These are phyloP conservation scores for Arctopsyche grandis DNA, from an alignment of 1,140 invertebrate genomes.

Conservation along the genomic window DNA sequence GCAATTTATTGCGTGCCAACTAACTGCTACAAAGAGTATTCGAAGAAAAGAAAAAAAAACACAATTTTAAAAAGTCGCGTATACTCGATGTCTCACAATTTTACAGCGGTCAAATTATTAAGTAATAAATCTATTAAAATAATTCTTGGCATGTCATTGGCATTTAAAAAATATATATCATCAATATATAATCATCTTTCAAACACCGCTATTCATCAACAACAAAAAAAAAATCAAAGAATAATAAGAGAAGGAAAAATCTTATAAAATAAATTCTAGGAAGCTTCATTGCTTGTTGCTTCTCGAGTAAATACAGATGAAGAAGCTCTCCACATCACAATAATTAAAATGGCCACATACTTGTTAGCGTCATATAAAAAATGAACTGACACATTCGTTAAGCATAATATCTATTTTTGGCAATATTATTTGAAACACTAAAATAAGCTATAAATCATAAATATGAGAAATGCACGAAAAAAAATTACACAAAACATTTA, in stretches of 20 bases:
- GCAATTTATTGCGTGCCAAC: background rate
- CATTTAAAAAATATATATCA: constrained; percentile 24
- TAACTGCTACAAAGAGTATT: too few relatives aligned
- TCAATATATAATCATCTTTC: background rate
- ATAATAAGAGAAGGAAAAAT: constrained; percentile 13
- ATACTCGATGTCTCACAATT: too few relatives aligned
- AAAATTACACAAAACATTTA: background rate
- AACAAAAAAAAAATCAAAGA: constrained; percentile 15
- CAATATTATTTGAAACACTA: constrained; percentile 42
- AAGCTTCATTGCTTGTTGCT: constrained; percentile 33
- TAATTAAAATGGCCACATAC: constrained; percentile 49
- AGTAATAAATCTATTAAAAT: background rate
- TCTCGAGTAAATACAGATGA: constrained; percentile 34
- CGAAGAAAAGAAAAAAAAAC: too few relatives aligned
- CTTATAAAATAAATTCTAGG: constrained; percentile 9
- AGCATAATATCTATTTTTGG: constrained; percentile 54
- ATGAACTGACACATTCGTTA: constrained; percentile 41
- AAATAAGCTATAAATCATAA: constrained; percentile 28
- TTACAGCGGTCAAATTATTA: too few relatives aligned
- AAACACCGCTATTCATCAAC: too few relatives aligned
- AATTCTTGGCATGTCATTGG: constrained; percentile 37
- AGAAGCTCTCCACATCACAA: constrained; percentile 45
- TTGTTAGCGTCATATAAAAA: constrained; percentile 28
- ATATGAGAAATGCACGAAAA: constrained; percentile 36
- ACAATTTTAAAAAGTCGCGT: too few relatives aligned